Conservation (phyloP, 2,113 vertebrate genomes). For the Lynx canadensis region DNA sequence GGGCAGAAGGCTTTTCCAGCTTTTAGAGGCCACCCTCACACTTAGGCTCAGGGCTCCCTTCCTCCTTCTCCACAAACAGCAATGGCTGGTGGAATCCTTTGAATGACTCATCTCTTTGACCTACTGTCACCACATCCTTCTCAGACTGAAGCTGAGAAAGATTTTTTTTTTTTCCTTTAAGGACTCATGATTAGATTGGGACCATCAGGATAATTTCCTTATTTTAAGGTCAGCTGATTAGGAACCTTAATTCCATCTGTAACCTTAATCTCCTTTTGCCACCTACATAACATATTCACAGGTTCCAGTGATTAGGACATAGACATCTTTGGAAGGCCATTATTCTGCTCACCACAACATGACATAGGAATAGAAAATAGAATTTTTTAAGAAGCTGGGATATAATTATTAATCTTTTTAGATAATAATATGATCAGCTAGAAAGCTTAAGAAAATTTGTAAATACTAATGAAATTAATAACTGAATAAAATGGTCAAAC, state of each 20-base stretch:
- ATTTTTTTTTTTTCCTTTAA: not conserved
- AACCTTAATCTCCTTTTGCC: not conserved
- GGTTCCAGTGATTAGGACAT: not conserved
- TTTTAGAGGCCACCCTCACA: not conserved
- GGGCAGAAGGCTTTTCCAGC: not conserved
- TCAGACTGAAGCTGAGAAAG: not conserved
- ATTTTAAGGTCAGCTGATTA: not conserved
- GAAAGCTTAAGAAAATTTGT: not conserved
- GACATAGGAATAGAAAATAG: not conserved
- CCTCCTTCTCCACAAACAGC: not conserved
- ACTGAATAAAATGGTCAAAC: not conserved
- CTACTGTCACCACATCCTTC: not conserved
- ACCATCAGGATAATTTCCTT: not conserved
- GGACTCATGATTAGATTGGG: not conserved
- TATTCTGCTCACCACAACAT: not conserved
- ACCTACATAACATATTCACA: not conserved
- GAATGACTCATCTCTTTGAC: not conserved
- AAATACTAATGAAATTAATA: not conserved
- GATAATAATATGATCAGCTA: not conserved
- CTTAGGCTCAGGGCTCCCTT: not conserved
- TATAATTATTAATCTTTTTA: not conserved
- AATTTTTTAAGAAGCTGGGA: not conserved
- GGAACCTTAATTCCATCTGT: not conserved
- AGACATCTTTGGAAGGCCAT: not conserved
- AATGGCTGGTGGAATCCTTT: not conserved